Conservation (phyloP, 2,888 invertebrate genomes). For the Bombylius discolor region DNA sequence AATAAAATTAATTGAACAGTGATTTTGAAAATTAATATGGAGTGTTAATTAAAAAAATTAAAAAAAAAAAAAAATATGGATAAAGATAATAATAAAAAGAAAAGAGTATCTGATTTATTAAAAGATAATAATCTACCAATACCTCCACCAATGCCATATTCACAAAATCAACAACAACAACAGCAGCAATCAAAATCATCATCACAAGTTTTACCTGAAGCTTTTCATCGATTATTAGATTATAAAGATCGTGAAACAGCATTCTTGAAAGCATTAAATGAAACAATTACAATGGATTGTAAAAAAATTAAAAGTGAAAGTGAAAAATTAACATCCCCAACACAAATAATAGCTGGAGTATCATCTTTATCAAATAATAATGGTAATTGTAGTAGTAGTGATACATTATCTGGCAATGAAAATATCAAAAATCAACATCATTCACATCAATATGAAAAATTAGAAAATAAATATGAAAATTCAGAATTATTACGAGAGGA, state of each 20-base stretch:
- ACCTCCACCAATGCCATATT: constrained; percentile 10
- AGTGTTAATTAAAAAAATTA: no score
- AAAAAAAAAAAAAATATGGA: constrained; percentile 1
- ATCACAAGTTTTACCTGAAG: constrained; percentile 2
- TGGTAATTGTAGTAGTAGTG: background rate
- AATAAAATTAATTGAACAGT: no score
- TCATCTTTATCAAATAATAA: background rate
- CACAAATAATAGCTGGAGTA: background rate
- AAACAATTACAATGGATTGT: constrained; percentile 21
- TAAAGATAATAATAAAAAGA: constrained; percentile 8
- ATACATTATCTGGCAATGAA: background rate
- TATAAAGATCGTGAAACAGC: constrained; percentile 23
- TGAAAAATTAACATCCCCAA: constrained; percentile 2
- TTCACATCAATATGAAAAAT: background rate
- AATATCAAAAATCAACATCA: background rate
- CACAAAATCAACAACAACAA: no score
- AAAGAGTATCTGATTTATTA: constrained; percentile 5
- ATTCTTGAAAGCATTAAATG: constrained; percentile 23
- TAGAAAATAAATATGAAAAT: background rate
- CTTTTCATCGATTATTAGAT: constrained; percentile 23
- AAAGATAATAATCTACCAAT: constrained; percentile 13
- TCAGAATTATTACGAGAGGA: constrained; percentile 25
- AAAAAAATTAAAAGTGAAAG: constrained; percentile 13
- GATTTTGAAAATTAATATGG: no score
- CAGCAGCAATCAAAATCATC: background rate